Evolutionary conservation across 2,888 invertebrate genomes (phyloP), one percentile per base, ranked within the genome.

Genomic region (Diploptera punctata): DNA sequence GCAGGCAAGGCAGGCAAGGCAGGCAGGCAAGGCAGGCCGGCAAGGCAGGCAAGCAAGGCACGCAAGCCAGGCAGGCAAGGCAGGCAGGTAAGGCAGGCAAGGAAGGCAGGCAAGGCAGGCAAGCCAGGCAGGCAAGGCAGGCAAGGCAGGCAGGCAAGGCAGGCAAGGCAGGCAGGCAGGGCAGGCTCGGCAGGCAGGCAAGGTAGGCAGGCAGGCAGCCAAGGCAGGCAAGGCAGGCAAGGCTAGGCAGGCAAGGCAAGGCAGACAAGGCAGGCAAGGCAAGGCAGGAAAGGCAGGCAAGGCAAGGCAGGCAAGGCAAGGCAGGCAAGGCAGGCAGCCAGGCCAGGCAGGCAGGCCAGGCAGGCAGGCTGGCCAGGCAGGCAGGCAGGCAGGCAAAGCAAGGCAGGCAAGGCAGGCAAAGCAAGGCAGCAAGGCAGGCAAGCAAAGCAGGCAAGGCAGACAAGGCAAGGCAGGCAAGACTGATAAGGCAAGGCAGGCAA

Each of bases 231-330:
- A 13, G 38, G 38, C 38, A 38, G 38, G 13, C 38, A 5, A 38
- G 38, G 38, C 7, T 13, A 38, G 38, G n/a, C 19, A 18, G 49
- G 49, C 49, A 49, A n/a, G 49, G 49, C 49, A 49, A 7, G 49
- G 49, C 19, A n/a, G 49, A n/a, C 49, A 49, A n/a, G 10, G 49
- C n/a, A 18, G n/a, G 49, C 49, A 49, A 49, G n/a, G 49, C 49
- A 49, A 49, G 49, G 5, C 4, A 18, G 49, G 49, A 7, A 49
- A n/a, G 49, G 49, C 19, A 18, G 49, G 49, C 49, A 49, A n/a
- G 16, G 16, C 19, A 4, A 18, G n/a, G n/a, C 19, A n/a, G 49
- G n/a, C 13, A 38, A 38, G 38, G 38, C 38, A 38, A 13, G 49
- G 19, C 38, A 18, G 49, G n/a, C 38, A 38, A 13, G n/a, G n/a